Conservation (phyloP, 1,140 invertebrate genomes). For the Drosophila melanogaster region DNA sequence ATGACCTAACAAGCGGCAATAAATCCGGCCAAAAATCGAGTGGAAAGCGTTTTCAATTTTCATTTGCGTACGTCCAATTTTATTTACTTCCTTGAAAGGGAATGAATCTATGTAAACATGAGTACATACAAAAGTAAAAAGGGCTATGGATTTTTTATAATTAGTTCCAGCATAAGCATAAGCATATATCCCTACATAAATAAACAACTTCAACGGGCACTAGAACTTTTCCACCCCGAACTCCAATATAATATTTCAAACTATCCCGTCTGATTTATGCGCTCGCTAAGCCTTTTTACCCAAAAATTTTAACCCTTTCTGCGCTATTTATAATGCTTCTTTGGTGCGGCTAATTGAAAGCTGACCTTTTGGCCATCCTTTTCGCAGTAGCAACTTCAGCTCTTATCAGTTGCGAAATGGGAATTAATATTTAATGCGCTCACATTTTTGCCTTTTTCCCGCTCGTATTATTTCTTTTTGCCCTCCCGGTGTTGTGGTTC, state of each 20-base stretch:
- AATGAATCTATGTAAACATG: no score
- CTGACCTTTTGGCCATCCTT: slow-evolving; percentile 47
- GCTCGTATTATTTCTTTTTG: neutral
- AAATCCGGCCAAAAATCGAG: slow-evolving; percentile 1
- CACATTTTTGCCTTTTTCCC: slow-evolving; percentile 67
- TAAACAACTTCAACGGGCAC: slow-evolving; percentile 6
- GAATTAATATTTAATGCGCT: slow-evolving; percentile 79
- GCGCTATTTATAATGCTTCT: slow-evolving; percentile 54
- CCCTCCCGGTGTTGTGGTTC: slow-evolving; percentile 17
- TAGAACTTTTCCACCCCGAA: slow-evolving; percentile 1
- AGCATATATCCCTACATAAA: neutral
- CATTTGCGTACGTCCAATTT: neutral
- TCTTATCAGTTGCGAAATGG: slow-evolving; percentile 79
- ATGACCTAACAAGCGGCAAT: slow-evolving; percentile 10
- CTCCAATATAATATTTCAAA: slow-evolving; percentile 12
- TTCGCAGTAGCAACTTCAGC: slow-evolving; percentile 33
- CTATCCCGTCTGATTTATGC: slow-evolving; percentile 37
- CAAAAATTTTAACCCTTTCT: slow-evolving; percentile 23
- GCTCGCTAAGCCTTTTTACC: slow-evolving; percentile 1
- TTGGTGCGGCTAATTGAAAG: slow-evolving; percentile 57
- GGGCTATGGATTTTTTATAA: no score
- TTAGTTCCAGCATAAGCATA: neutral
- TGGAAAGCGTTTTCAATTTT: slow-evolving; percentile 1
- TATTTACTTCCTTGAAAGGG: no score
- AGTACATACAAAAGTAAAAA: no score